Conservation (phyloP, 1,140 invertebrate genomes). For the Drosophila carrolli region DNA sequence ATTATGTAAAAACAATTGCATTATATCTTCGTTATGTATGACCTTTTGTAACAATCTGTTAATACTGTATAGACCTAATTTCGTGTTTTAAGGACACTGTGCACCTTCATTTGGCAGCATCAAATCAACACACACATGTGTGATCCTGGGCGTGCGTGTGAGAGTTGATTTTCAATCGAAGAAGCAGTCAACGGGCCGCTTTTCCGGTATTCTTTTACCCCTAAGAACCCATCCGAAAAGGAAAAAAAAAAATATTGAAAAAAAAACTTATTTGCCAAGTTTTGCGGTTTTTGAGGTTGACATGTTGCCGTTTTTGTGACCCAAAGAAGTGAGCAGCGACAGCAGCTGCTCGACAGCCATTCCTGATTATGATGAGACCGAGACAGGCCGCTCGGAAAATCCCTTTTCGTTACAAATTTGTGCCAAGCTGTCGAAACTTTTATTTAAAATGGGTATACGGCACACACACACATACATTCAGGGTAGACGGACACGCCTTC, state of each 20-base stretch:
- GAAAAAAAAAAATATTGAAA: neutral
- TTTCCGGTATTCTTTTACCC: slow-evolving; percentile 38
- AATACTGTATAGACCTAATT: no score
- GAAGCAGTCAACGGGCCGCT: slow-evolving; percentile 38
- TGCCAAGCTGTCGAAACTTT: slow-evolving; percentile 70
- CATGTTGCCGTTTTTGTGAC: slow-evolving; percentile 81
- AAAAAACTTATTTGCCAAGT: slow-evolving; percentile 78
- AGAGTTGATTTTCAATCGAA: slow-evolving; percentile 81
- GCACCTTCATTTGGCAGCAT: slow-evolving; percentile 62
- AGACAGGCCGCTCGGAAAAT: slow-evolving; percentile 21
- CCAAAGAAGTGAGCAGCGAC: slow-evolving; percentile 60
- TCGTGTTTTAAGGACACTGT: slow-evolving; percentile 55
- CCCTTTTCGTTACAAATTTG: slow-evolving; percentile 67
- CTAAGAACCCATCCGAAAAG: slow-evolving; percentile 5
- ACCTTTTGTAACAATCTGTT: no score
- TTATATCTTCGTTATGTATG: no score
- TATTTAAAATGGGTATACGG: slow-evolving; percentile 52
- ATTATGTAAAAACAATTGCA: no score
- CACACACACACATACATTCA: slow-evolving; percentile 14
- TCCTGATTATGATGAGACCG: slow-evolving; percentile 74
- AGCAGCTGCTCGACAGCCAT: slow-evolving; percentile 69
- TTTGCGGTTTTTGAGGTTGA: slow-evolving; percentile 81
- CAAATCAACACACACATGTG: slow-evolving; percentile 59
- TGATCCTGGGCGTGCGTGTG: slow-evolving; percentile 37
- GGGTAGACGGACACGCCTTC: neutral